Evolutionary conservation across 2,797 vertebrate genomes (phyloP).

Genomic region (Halcyon leucocephala): DNA sequence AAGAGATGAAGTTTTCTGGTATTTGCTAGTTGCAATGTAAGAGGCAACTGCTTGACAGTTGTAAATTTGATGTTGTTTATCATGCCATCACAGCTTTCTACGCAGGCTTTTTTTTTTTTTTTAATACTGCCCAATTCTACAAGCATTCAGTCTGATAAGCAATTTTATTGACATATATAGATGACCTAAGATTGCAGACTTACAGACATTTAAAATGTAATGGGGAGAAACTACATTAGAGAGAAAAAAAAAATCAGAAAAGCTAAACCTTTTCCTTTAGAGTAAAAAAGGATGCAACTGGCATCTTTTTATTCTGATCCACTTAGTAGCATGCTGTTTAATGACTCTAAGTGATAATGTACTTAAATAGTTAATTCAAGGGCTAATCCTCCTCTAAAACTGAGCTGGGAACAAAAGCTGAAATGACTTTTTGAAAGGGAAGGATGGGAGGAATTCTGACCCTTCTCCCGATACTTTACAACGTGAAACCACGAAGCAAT

Average conservation of each 20-base stretch:
- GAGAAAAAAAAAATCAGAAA: background rate
- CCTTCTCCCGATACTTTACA: background rate
- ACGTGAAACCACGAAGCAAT: background rate
- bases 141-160: background rate
- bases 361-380: constrained; percentile 49
- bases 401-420: constrained; percentile 32
- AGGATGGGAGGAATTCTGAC: background rate
- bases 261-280: background rate
- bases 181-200: background rate
- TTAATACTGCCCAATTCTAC: background rate
- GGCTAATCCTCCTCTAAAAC: constrained; percentile 47
- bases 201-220: background rate
- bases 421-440: constrained; percentile 16
- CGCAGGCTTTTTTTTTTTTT: background rate
- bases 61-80: background rate
- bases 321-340: constrained; percentile 14
- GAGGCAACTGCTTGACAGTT: background rate
- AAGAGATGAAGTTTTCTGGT: background rate
- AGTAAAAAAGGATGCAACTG: background rate
- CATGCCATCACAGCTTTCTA: background rate
- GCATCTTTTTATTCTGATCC: background rate
- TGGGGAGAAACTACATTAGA: background rate
- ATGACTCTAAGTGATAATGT: background rate
- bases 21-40: background rate
- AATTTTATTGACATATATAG: background rate